These are phyloP conservation scores for Neotoxoptera formosana DNA, from an alignment of 1,140 invertebrate genomes.

Conservation along the genomic window DNA sequence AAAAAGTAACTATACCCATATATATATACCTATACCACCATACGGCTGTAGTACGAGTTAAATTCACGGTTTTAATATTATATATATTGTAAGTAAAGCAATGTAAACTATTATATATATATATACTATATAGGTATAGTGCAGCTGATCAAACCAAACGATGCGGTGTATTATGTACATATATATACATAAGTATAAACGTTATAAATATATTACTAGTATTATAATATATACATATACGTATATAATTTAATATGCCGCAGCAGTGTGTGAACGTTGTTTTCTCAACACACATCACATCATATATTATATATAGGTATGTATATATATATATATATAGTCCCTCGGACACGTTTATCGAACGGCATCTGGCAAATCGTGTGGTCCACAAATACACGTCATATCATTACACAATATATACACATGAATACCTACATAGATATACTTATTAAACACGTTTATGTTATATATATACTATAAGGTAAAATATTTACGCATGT, in stretches of 20 bases:
- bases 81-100: not conserved
- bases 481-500: not conserved
- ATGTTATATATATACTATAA: not conserved
- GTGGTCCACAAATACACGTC: not conserved
- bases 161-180: not conserved
- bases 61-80: not conserved
- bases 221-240: not conserved
- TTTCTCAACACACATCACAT: not conserved
- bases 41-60: not conserved
- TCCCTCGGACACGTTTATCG: not conserved
- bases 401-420: not conserved
- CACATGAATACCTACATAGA: not conserved
- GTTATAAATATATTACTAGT: not conserved
- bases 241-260: not conserved
- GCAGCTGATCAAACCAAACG: not conserved
- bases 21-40: too few species aligned
- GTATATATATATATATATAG: not conserved
- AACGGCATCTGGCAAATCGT: constrained; percentile 45
- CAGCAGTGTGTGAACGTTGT: not conserved
- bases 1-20: not conserved
- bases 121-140: not conserved
- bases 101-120: too few species aligned
- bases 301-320: not conserved
- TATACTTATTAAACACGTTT: not conserved
- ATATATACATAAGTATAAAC: not conserved